These are phyloP conservation scores for Trachelipus rathkii DNA, from an alignment of 1,140 invertebrate species.

Conservation along the genomic window DNA sequence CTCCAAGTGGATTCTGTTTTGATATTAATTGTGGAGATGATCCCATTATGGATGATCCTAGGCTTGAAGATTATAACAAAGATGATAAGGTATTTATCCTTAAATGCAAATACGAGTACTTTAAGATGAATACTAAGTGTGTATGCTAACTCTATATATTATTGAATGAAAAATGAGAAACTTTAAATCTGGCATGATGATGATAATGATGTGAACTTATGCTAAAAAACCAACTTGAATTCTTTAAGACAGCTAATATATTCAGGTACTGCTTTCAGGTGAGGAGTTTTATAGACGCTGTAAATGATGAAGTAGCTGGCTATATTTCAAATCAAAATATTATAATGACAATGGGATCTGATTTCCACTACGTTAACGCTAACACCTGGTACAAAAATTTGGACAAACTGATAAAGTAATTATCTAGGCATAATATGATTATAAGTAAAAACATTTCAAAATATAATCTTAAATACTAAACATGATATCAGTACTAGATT, in stretches of 20 bases:
- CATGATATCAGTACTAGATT: too few species aligned
- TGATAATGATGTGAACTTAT: neutral
- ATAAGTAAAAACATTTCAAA: too few species aligned
- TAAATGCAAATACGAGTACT: neutral
- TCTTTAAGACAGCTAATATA: neutral
- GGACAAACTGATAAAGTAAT: slow-evolving; percentile 79
- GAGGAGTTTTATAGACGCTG: slow-evolving; percentile 57
- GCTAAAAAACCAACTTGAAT: neutral
- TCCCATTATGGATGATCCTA: slow-evolving; percentile 57
- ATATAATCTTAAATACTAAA: too few species aligned
- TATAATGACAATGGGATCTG: slow-evolving; percentile 81
- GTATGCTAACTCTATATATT: neutral
- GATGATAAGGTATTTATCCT: slow-evolving; percentile 41
- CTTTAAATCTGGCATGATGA: too few species aligned
- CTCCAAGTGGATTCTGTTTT: slow-evolving; percentile 60
- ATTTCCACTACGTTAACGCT: slow-evolving; percentile 86
- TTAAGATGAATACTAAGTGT: neutral
- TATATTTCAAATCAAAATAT: slow-evolving; percentile 70
- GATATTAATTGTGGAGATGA: slow-evolving; percentile 59
- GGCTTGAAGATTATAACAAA: slow-evolving; percentile 58
- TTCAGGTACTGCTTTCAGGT: slow-evolving; percentile 53
- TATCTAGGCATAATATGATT: neutral
- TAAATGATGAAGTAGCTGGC: slow-evolving; percentile 54
- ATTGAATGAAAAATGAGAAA: neutral
- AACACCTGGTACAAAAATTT: slow-evolving; percentile 78